Base-by-base conservation (phyloP, 2,888 invertebrate genomes). In the Agapostemon virescens region DNA sequence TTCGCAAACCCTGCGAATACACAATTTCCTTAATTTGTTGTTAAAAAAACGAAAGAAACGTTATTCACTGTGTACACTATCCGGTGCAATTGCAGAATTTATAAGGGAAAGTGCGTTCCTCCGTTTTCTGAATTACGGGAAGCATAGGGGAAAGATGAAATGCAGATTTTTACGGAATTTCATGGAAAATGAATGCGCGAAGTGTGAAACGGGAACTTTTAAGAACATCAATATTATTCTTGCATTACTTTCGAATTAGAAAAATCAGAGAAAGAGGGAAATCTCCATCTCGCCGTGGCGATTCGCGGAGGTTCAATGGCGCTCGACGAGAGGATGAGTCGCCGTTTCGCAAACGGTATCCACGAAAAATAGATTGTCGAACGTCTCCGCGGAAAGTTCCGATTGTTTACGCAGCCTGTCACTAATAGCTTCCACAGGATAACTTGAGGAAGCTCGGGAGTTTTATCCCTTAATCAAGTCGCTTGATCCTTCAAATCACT, bases 381-480 rank as follows among this genome's bases (percentile, higher is more conserved):
- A 11, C 38, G 13, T 36, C 20, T n/a, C 4, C 0, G 15, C 7
- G 36, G 45, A 69, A 33, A 49, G 49, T 36, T 36, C 64, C 40
- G 33, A 33, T 61, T 58, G 55, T 72, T 67, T 73, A 45, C 1
- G 33, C 40, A 26, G 26, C 33, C 15, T 13, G 11, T 2, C 20
- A n/a, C 23, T 30, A 36, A 74, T 42, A 42, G 40, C 13, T 17
- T n/a, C 38, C 2, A 45, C 45, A 15, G 69, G 30, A 23, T 40
- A 55, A 45, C 6, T n/a, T 26, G n/a, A 9, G 7, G 36, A n/a
- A 64, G n/a, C 45, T 52, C 69, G 63, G 69, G 26, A 77, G 38
- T 77, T 77, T 77, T 45, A 72, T 77, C 68, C 77, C 15, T 77
- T 77, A 69, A 77, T 79, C 79, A 69, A 69, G 64, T 45, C n/a